phyloP scores from a whole-genome alignment of 2,888 invertebrate species.

The Mythimna pallens region DNA sequence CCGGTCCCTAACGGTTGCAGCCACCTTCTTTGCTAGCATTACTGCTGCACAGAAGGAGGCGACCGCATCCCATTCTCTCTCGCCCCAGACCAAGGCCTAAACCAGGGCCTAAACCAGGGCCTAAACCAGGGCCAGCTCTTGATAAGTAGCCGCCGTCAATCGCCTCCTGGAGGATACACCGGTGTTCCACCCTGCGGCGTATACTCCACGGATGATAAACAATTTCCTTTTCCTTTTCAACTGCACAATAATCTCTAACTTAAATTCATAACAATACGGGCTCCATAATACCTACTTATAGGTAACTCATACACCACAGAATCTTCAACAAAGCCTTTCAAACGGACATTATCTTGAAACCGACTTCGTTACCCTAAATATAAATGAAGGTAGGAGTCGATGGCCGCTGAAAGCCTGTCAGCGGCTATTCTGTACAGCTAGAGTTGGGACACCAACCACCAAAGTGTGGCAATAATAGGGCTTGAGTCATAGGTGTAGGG shows the following conservation, averaged over 20 bases:
- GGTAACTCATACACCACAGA: too few relatives aligned
- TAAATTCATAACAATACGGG: not conserved
- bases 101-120: too few relatives aligned
- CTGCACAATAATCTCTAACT: not conserved
- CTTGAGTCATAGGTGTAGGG: not conserved
- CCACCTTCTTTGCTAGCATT: too few relatives aligned
- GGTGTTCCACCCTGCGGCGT: too few relatives aligned
- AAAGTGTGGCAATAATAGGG: not conserved
- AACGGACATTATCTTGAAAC: constrained; percentile 11
- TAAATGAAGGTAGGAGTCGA: constrained; percentile 25
- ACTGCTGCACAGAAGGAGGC: too few relatives aligned
- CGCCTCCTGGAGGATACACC: too few relatives aligned
- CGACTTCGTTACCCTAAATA: constrained; percentile 33
- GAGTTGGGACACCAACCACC: constrained; percentile 2
- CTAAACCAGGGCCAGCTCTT: too few relatives aligned
- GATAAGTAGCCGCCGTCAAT: too few relatives aligned
- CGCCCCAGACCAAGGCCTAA: too few relatives aligned
- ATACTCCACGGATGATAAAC: too few relatives aligned
- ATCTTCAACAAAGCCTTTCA: constrained; percentile 7
- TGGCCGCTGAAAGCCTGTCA: constrained; percentile 49
- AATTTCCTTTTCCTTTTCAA: not conserved
- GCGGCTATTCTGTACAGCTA: constrained; percentile 9
- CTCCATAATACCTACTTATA: not conserved
- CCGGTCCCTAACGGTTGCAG: too few relatives aligned
- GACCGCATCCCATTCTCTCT: too few relatives aligned